Percentiles rank a stretch among this genome's conserved stretches.
Evolutionary conservation across 2,113 vertebrate genomes (phyloP).

Genomic region (Barnardius zonarius): DNA sequence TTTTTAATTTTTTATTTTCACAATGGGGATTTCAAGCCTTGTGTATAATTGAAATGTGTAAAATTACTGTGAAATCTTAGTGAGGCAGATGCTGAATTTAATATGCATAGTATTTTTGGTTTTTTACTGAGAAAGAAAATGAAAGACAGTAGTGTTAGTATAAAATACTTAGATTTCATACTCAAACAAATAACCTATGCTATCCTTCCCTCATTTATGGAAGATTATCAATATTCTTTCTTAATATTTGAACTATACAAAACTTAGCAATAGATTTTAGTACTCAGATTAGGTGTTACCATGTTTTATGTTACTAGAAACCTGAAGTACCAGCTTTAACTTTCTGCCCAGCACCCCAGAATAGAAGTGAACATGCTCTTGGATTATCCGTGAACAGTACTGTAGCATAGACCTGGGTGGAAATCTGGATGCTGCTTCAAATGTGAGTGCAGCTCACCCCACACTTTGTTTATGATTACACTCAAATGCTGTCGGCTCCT

Average conservation of each 20-base stretch:
- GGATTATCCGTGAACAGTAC: neutral
- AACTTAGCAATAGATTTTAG: neutral
- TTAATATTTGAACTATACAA: neutral
- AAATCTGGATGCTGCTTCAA: neutral
- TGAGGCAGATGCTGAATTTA: conserved; percentile 33
- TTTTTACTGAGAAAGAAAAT: neutral
- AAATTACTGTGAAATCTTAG: conserved; percentile 22
- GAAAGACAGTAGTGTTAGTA: neutral
- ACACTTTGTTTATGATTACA: neutral
- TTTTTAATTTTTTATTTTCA: conserved; percentile 32
- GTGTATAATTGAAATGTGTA: conserved; percentile 32
- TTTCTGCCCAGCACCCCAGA: neutral
- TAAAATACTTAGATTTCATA: neutral
- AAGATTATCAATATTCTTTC: neutral
- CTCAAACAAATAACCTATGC: neutral
- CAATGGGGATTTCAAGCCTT: conserved; percentile 11
- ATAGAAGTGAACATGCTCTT: neutral
- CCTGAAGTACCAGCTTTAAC: neutral
- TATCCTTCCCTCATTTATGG: neutral
- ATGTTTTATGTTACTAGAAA: neutral
- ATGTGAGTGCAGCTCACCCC: neutral
- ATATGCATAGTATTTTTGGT: neutral
- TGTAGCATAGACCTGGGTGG: neutral
- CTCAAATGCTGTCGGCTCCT: neutral
- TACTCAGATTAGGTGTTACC: neutral